Base-by-base conservation (phyloP, 1,140 invertebrate species). In the Dryas iulia region DNA sequence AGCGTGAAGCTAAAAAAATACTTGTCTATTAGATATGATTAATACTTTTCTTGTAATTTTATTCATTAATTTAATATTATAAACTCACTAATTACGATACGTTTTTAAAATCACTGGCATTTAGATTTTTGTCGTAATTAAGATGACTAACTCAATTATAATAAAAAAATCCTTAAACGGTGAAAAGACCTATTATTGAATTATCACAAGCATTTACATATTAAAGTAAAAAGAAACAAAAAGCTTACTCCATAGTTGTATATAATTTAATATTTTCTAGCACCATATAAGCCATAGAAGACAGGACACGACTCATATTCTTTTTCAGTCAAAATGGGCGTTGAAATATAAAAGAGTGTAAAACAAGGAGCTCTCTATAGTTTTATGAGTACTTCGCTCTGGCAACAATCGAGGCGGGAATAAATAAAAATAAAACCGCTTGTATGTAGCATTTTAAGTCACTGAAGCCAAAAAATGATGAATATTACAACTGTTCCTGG, bases 361-460 rank as follows among this genome's bases (percentile, higher is more conserved):
- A 87, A 86, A 86, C 83, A 84, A 83, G 84, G 54, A 78, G 69
- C 66, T 71, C 73, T 74, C 71, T 79, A 86, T 86, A 84, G 86
- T 86, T 86, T 87, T 85, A 89, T 85, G 82, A 86, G 82, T 76
- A 73, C 79, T 83, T 74, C 69, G 66, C 78, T 81, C 84, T 89
- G 86, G 84, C 84, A 88, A 82, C 78, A 84, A 84, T 87, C 82
- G 82, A 82, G 78, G 82, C 82, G 81, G 76, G 79, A 77, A 83
- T 84, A 82, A 89, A 86, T 82, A 86, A 86, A 83, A 79, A 84
- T 39, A 86, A 84, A 84, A 86, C 66, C 71, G 62, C 75, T 79
- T 78, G 79, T 77, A 86, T 86, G 83, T 75, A 79, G 78, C 81
- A 79, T 86, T 89, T 86, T 86, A 85, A 86, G 83, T 87, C 74